A percentile compares a stretch with the other conserved stretches of the same genome.
Evolutionary conservation across 1,140 invertebrate genomes (phyloP).

Genomic region (Archegozetes longisetosus): DNA sequence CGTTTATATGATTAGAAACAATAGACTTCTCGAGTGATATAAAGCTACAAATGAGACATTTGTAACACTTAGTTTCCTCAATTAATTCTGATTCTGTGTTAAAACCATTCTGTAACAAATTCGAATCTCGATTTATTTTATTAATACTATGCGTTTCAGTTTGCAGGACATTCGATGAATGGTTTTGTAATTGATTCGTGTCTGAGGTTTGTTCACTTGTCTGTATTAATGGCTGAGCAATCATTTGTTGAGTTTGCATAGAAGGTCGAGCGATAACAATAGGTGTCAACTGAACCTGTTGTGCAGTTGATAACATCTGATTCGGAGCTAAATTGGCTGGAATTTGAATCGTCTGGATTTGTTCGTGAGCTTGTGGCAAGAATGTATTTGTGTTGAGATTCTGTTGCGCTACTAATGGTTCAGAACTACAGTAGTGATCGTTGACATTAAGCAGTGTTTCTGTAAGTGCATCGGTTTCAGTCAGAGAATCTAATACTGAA

Average conservation of each 20-base stretch:
- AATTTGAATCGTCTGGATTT: not conserved
- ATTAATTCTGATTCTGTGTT: conserved; percentile 3
- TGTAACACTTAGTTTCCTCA: conserved; percentile 17
- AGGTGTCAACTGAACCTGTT: not conserved
- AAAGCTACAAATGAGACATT: conserved; percentile 19
- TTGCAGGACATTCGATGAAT: not conserved
- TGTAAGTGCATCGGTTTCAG: not conserved
- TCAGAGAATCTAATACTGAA: not conserved
- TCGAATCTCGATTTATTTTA: not conserved
- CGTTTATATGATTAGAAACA: conserved; percentile 17
- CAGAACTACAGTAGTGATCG: not conserved
- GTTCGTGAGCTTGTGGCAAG: not conserved
- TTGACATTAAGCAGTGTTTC: not conserved
- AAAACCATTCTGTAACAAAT: not conserved
- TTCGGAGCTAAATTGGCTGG: not conserved
- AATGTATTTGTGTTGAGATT: not conserved
- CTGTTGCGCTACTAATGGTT: not conserved
- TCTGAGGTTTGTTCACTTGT: not conserved
- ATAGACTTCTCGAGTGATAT: conserved; percentile 14
- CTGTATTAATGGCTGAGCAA: not conserved
- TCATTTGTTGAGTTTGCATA: not conserved
- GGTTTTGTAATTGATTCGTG: not conserved
- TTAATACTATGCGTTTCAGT: not conserved
- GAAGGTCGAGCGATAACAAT: not conserved
- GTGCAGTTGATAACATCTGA: not conserved